Evolutionary conservation across 2,797 vertebrate genomes (phyloP).

Genomic region (Cynopterus sphinx): DNA sequence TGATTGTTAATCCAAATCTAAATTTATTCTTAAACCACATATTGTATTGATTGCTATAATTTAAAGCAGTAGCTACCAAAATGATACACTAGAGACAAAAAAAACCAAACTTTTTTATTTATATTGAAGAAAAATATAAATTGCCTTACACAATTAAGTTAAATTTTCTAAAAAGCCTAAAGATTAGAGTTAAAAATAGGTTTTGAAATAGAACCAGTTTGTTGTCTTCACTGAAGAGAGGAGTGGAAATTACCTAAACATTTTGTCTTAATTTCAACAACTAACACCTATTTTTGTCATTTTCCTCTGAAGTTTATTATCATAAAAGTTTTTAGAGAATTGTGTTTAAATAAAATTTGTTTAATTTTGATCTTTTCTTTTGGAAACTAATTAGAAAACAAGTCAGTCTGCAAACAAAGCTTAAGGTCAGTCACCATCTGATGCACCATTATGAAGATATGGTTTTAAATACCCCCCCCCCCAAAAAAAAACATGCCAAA

Average conservation of each 20-base stretch:
- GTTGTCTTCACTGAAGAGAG: not conserved
- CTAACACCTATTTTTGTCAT: not conserved
- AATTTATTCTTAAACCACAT: not conserved
- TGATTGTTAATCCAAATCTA: conserved; percentile 37
- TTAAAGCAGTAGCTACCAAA: conserved; percentile 17
- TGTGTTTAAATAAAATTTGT: conserved; percentile 60
- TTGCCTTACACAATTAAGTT: conserved; percentile 43
- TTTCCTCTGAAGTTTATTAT: conserved; percentile 29
- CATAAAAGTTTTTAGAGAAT: conserved; percentile 32
- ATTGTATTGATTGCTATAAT: conserved; percentile 20
- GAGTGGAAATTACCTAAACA: not conserved
- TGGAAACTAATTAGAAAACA: conserved; percentile 49
- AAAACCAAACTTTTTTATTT: not conserved
- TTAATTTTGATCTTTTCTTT: conserved; percentile 57
- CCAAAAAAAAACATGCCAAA: not conserved
- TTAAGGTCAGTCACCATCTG: not conserved
- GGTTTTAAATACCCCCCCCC: not conserved
- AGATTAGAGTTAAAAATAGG: not conserved
- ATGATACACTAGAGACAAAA: not conserved
- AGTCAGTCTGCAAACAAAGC: not conserved
- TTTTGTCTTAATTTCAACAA: conserved; percentile 52
- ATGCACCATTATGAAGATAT: conserved; percentile 18
- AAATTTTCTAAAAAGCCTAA: not conserved
- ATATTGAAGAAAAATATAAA: conserved; percentile 15
- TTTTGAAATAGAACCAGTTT: conserved; percentile 48